Conservation (phyloP, 2,113 vertebrate genomes). For the Pachypanchax playfairii region DNA sequence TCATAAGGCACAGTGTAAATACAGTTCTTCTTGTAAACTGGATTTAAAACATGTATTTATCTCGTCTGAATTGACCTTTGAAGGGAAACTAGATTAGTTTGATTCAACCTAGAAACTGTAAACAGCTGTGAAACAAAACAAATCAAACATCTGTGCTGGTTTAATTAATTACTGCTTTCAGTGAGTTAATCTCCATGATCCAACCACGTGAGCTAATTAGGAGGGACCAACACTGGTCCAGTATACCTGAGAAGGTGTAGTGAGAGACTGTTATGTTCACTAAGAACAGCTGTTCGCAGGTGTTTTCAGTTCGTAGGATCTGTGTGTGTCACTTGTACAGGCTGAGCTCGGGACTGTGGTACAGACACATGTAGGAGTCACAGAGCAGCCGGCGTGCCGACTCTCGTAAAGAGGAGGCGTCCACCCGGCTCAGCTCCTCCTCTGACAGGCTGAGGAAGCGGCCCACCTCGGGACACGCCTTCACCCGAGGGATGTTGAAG, state of each 20-base stretch:
- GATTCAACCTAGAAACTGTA: too few relatives aligned
- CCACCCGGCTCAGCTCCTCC: constrained; percentile 73
- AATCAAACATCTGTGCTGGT: not conserved
- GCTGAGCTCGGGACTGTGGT: constrained; percentile 83
- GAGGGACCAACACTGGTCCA: too few relatives aligned
- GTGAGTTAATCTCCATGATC: too few relatives aligned
- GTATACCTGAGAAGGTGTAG: too few relatives aligned
- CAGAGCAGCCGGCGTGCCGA: constrained; percentile 80
- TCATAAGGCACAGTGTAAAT: constrained; percentile 10
- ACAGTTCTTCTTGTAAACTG: not conserved
- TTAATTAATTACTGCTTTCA: not conserved
- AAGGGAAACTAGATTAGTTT: not conserved
- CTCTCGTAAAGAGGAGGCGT: constrained; percentile 71
- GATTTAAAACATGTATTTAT: not conserved
- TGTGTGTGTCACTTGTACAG: constrained; percentile 80
- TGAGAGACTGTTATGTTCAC: not conserved
- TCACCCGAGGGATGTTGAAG: constrained; percentile 84
- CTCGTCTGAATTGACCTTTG: not conserved
- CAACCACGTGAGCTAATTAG: too few relatives aligned
- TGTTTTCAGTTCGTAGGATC: not conserved
- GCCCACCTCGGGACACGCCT: constrained; percentile 81
- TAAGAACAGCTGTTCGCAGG: not conserved
- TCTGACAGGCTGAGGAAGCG: constrained; percentile 79
- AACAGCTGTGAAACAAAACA: not conserved
- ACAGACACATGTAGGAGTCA: constrained; percentile 87